Conservation (phyloP, 2,113 vertebrate species). For the Corydoras sp. region DNA sequence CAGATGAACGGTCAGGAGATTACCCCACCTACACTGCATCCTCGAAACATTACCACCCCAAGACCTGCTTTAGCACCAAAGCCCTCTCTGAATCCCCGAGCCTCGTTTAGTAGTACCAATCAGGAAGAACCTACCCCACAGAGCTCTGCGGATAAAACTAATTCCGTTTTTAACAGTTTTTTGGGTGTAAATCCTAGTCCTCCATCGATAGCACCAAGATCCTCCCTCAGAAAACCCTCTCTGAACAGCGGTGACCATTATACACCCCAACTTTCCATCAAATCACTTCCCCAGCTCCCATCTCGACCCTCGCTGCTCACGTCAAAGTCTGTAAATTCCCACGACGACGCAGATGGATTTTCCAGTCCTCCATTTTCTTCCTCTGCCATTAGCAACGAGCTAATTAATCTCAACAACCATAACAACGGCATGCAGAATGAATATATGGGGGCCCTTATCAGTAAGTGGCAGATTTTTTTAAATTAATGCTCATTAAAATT, state of each 20-base stretch:
- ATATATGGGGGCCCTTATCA: conserved; percentile 1
- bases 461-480: conserved; percentile 47
- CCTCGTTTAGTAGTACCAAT: conserved; percentile 57
- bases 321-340: conserved; percentile 54
- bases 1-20: conserved; percentile 60
- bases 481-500: no score
- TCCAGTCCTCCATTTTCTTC: conserved; percentile 23
- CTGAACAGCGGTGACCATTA: conserved; percentile 42
- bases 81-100: conserved; percentile 69
- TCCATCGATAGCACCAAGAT: conserved; percentile 66
- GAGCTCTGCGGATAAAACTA: conserved; percentile 50
- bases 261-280: conserved; percentile 42
- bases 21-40: conserved; percentile 61
- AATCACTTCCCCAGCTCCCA: conserved; percentile 32
- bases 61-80: conserved; percentile 69
- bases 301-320: conserved; percentile 60
- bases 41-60: conserved; percentile 63
- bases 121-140: conserved; percentile 55
- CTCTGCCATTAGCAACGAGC: conserved; percentile 43
- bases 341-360: conserved; percentile 49
- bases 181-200: conserved; percentile 40
- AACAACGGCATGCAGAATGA: conserved; percentile 46
- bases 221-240: conserved; percentile 63
- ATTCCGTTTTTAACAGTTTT: conserved; percentile 28
- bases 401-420: conserved; percentile 62